Evolutionary conservation across 2,797 vertebrate genomes (phyloP), one percentile per base, ranked within the genome.

Genomic region (Karalla daura): DNA sequence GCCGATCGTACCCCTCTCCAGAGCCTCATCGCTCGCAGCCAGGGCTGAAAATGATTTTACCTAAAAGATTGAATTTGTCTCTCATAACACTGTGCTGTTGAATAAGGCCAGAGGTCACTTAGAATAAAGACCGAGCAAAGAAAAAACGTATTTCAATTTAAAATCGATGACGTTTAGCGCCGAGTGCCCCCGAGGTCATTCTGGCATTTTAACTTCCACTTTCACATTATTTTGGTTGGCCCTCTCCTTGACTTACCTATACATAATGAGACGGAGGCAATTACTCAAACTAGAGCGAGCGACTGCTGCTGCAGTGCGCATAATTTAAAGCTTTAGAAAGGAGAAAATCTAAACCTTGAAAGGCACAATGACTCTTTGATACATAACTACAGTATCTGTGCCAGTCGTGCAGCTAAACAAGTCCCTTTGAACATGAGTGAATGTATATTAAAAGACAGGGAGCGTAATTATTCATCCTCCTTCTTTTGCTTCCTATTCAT

Each of bases 241-340:
- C 30, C 53, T 47, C 61, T 70, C 54, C 51, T 56, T 60, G 43
- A 65, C 76, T 68, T 56, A 66, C 61, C 69, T 69, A 39, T 41
- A 33, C 52, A 77, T 65, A 67, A 72, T 37, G 39, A 71, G 63
- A 75, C 50, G 49, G 18, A 72, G 23, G 51, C 37, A 58, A 56
- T 70, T 68, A 60, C 61, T 80, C 56, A 58, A 28, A 78, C 20
- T 5, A 4, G 28, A 70, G 70, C 28, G 7, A 73, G 64, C 27
- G 28, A 47, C 37, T 27, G 64, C 37, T 27, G 64, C 55, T 25
- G 56, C 20, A 63, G 51, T 21, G 50, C 66, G 55, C 80, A 80
- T 90, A 79, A 91, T 88, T 88, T 80, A 86, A 84, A 86, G 84
- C 53, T 75, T 76, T 62, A 35, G 50, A 79, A 77, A 83, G 52